Conservation (phyloP, 23 tunicate species). For the Ascidia mentula region DNA sequence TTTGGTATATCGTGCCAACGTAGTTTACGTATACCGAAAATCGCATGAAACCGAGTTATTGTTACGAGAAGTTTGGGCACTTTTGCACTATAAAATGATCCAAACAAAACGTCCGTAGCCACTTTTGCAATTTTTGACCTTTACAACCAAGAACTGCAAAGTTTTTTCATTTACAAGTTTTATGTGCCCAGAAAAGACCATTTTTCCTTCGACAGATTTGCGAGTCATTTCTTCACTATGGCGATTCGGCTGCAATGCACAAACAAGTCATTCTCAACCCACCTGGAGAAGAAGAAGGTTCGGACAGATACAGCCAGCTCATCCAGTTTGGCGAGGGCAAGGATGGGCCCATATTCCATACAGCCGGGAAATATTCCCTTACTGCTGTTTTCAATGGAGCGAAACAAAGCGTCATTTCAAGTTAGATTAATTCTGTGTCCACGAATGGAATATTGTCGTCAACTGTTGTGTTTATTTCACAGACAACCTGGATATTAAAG, state of each 20-base stretch:
- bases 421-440: conserved; percentile 15
- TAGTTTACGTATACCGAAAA: too few relatives aligned
- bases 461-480: not conserved
- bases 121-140: too few relatives aligned
- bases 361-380: conserved; percentile 49
- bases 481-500: not conserved
- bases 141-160: too few relatives aligned
- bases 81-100: too few relatives aligned
- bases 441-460: not conserved
- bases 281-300: conserved; percentile 32
- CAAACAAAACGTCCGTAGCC: too few relatives aligned
- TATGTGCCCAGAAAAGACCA: too few relatives aligned
- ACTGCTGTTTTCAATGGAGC: conserved; percentile 50
- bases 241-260: conserved; percentile 12
- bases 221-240: conserved; percentile 37
- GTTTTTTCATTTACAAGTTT: too few relatives aligned
- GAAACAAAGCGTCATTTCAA: conserved; percentile 35
- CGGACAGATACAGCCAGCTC: conserved; percentile 52
- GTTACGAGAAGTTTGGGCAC: too few relatives aligned
- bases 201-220: conserved; percentile 28
- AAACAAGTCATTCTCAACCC: conserved; percentile 59
- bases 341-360: conserved; percentile 23
- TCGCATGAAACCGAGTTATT: too few relatives aligned
- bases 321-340: conserved; percentile 54
- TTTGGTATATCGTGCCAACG: too few relatives aligned